Evolutionary conservation across 2,888 invertebrate species (phyloP), one percentile per base, ranked within the genome.

Genomic region (Sarcophaga caerulescens): DNA sequence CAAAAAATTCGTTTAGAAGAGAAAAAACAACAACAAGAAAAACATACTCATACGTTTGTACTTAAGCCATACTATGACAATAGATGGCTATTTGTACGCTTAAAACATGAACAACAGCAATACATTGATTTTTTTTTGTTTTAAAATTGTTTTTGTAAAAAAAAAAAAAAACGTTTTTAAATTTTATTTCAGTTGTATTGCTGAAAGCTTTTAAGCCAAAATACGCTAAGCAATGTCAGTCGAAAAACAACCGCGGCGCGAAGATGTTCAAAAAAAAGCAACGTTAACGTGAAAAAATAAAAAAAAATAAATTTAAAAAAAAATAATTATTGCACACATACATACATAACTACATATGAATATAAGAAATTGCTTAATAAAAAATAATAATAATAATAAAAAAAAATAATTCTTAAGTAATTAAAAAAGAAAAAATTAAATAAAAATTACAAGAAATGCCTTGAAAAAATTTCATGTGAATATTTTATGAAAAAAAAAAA

Each of bases 61-160:
- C 88, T 88, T 89, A 87, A 86, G 87, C 87, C 89, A 88, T 89
- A 79, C 45, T 60, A 73, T 60, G 52, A 73, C 62, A 87, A 75
- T 69, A 79, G 80, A 75, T 59, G 66, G 66, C 73, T 76, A 70
- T 52, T 71, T 52, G 60, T 45, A 76, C 63, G 68, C 80, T 66
- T 63, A 77, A 82, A 65, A 71, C 5, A 19, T 52, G 52, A n/a
- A 57, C 68, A 79, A 62, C n/a, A 65, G 74, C 19, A 88, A 87
- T 65, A 87, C 70, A 79, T 75, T 79, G 82, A 80, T 74, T 80
- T 85, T 86, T 84, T 65, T 66, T 47, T n/a, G 17, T 63, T 63
- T 1, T 76, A 47, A 65, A 5, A 47, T 77, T 47, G 71, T 73
- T 68, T 66, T 62, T 59, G 14, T 69, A 23, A 45, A 76, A 57